Evolutionary conservation across 1,140 invertebrate species (phyloP).

Genomic region (Drosophila serrata): DNA sequence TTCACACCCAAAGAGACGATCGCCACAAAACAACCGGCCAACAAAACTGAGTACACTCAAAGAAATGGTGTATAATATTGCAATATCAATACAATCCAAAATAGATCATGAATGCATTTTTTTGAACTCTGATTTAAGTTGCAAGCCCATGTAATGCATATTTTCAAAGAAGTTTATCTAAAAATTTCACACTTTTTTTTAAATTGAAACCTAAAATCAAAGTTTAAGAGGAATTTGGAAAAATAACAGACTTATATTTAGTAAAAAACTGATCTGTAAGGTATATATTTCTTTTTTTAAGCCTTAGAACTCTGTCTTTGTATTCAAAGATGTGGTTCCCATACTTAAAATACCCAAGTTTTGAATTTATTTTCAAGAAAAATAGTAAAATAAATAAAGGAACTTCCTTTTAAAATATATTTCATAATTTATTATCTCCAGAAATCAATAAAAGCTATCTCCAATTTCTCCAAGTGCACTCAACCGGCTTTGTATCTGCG

Average conservation of each 20-base stretch:
- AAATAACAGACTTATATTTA: too few relatives aligned
- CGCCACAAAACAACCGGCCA: conserved; percentile 12
- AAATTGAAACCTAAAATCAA: too few relatives aligned
- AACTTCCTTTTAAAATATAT: not conserved
- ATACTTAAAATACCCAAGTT: too few relatives aligned
- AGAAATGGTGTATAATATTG: not conserved
- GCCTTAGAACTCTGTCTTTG: not conserved
- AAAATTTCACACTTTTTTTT: too few relatives aligned
- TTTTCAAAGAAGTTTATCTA: too few relatives aligned
- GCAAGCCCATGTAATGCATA: too few relatives aligned
- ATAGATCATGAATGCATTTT: not conserved
- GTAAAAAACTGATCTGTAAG: too few relatives aligned
- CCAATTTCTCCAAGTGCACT: not conserved
- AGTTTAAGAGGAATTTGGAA: too few relatives aligned
- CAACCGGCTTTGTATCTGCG: conserved; percentile 69
- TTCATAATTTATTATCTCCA: not conserved
- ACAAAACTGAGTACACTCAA: not conserved
- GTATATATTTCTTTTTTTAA: not conserved
- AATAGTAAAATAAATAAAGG: not conserved
- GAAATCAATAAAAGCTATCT: not conserved
- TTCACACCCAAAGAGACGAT: conserved; percentile 65
- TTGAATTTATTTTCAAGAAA: not conserved
- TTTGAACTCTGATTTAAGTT: not conserved
- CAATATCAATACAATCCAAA: not conserved
- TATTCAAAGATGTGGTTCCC: not conserved